These are phyloP conservation scores for Phaethornis superciliosus DNA, from an alignment of 2,113 vertebrate genomes.

Conservation along the genomic window DNA sequence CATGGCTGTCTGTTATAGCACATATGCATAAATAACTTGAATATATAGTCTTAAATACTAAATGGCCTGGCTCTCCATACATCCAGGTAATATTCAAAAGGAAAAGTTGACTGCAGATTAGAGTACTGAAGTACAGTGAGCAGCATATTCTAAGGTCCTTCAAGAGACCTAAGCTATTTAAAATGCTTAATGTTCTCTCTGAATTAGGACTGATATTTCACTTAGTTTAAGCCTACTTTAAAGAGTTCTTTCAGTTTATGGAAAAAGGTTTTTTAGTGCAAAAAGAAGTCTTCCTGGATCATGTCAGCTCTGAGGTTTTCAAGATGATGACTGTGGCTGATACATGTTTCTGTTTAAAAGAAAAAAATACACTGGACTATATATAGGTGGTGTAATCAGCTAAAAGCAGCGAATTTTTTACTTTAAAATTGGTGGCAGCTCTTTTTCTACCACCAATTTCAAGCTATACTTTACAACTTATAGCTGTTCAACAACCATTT, in stretches of 20 bases:
- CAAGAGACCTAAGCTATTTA: not conserved
- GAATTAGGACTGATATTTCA: not conserved
- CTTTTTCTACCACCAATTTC: not conserved
- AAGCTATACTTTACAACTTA: not conserved
- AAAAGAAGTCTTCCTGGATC: not conserved
- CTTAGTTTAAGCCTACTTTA: rapidly evolving
- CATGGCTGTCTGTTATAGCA: rapidly evolving
- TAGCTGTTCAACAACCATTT: not conserved
- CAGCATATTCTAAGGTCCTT: not conserved
- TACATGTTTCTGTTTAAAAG: not conserved
- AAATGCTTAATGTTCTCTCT: not conserved
- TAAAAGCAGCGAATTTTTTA: not conserved
- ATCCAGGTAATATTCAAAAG: not conserved
- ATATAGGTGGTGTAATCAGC: not conserved
- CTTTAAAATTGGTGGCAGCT: not conserved
- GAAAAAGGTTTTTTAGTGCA: not conserved
- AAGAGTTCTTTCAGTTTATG: not conserved
- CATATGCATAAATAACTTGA: not conserved
- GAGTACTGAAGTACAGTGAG: not conserved
- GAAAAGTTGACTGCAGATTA: not conserved
- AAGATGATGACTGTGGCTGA: not conserved
- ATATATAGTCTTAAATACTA: not conserved
- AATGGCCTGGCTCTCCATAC: not conserved
- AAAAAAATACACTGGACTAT: not conserved
- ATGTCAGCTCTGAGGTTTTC: not conserved